A percentile compares a stretch with the other conserved stretches of the same genome.
Evolutionary conservation across 92 coral and sea anemone genomes (phyloP).

Genomic region (Zoanthus sansibaricus): DNA sequence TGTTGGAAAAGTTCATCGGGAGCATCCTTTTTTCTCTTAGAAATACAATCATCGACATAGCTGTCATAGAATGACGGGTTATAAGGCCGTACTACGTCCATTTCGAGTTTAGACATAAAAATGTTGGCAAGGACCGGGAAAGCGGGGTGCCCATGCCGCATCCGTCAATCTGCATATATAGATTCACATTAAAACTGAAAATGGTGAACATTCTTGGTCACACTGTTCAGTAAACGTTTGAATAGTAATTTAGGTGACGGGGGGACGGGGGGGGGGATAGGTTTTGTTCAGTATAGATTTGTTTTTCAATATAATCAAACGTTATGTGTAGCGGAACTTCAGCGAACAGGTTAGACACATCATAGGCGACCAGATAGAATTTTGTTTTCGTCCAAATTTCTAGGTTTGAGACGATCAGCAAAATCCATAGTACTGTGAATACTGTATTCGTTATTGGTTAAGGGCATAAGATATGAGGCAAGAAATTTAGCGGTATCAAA

Average conservation of each 20-base stretch:
- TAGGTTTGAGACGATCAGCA: not conserved
- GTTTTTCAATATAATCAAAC: conserved; percentile 13
- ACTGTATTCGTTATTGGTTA: not conserved
- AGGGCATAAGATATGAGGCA: conserved; percentile 10
- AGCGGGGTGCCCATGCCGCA: no score
- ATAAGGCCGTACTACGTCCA: conserved; percentile 35
- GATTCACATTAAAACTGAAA: no score
- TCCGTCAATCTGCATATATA: no score
- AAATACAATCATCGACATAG: conserved; percentile 59
- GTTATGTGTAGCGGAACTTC: conserved; percentile 37
- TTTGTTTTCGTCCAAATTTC: not conserved
- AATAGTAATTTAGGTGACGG: not conserved
- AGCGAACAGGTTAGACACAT: not conserved
- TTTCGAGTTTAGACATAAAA: conserved; percentile 55
- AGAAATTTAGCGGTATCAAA: not conserved
- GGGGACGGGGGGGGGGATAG: no score
- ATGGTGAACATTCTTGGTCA: no score
- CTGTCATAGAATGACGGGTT: conserved; percentile 37
- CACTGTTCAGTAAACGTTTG: conserved; percentile 17
- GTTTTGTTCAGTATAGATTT: not conserved
- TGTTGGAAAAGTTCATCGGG: conserved; percentile 34
- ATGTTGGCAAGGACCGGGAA: conserved; percentile 30
- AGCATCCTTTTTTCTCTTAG: conserved; percentile 28
- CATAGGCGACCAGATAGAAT: not conserved
- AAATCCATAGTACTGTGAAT: no score